Evolutionary conservation across 2,797 vertebrate species (phyloP), one percentile per base, ranked within the genome.

Genomic region (Rhinogobio ventralis): DNA sequence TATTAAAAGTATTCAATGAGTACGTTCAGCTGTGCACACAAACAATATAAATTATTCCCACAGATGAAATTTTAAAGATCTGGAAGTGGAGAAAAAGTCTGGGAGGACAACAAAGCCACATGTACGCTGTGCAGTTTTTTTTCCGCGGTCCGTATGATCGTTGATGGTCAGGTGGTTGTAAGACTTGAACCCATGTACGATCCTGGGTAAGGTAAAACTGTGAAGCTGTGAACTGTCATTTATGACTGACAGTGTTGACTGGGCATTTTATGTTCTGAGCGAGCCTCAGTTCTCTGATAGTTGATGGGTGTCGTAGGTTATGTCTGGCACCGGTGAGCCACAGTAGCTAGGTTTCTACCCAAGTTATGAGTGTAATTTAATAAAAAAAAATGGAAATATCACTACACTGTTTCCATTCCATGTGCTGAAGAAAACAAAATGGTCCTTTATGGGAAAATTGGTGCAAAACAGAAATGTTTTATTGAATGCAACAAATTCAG

Each of bases 1-100:
- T 33, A 46, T 82, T 73, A 82, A 23, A 46, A 62, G 7, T 42
- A 55, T 14, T 81, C 66, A 55, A 19, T 60, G 53, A 25, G 36
- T 19, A 7, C 1, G 45, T 55, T 83, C 33, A 68, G 33, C 19
- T 68, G 19, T 23, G n/a, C 19, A 69, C 51, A 25, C 74, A 84
- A 84, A 57, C 74, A 69, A n/a, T 69, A 45, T 77, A 15, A 55
- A 83, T 83, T 28, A 51, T 83, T 75, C 30, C 20, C 72, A 83
- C 46, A 69, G 36, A 83, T 83, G 15, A 67, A 39, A 74, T 33
- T 74, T 82, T 51, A 8, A 49, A 49, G 25, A 51, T 75, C 20
- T 67, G 72, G 15, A 76, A 36, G 14, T 30, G 33, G 4, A 68
- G 33, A 42, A 51, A 15, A 49, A 11, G 7, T 45, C 7, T 20